Evolutionary conservation across 2,113 vertebrate species (phyloP).

Genomic region (Drymodes brunneopygia): DNA sequence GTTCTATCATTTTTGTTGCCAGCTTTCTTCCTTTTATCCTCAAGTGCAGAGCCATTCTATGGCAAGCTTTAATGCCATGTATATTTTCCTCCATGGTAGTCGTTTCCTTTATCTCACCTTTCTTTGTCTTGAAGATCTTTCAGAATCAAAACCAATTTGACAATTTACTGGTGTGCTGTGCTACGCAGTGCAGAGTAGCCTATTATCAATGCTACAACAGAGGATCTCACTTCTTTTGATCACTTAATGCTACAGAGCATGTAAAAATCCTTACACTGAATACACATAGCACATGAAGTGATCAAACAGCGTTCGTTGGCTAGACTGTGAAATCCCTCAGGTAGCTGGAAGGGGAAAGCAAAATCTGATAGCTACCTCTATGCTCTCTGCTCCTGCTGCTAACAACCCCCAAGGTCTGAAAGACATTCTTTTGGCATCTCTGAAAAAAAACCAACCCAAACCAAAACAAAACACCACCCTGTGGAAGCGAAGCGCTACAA

Average conservation of each 20-base stretch:
- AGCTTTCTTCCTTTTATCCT: not conserved
- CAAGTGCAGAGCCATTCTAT: not conserved
- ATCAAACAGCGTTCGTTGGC: slow-evolving; percentile 12
- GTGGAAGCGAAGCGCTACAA: not conserved
- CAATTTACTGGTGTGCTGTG: not conserved
- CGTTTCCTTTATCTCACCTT: not conserved
- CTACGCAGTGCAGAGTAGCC: not conserved
- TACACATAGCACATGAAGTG: not conserved
- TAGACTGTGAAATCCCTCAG: slow-evolving; percentile 1
- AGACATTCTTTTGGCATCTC: not conserved
- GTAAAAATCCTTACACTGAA: not conserved
- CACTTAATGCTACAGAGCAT: not conserved
- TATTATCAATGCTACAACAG: not conserved
- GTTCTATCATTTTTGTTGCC: not conserved
- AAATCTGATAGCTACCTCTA: not conserved
- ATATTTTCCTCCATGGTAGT: not conserved
- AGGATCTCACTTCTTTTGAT: slow-evolving; percentile 46
- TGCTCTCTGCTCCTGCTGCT: not conserved
- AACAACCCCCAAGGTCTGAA: not conserved
- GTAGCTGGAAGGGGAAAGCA: not conserved
- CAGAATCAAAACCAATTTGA: slow-evolving; percentile 16
- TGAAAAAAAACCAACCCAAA: not conserved
- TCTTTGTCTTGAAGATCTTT: not conserved
- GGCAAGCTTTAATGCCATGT: not conserved
- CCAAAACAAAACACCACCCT: not conserved